These are phyloP conservation scores for Linhomoeus sp. DNA, from an alignment of 2,888 invertebrate species.

Conservation along the genomic window DNA sequence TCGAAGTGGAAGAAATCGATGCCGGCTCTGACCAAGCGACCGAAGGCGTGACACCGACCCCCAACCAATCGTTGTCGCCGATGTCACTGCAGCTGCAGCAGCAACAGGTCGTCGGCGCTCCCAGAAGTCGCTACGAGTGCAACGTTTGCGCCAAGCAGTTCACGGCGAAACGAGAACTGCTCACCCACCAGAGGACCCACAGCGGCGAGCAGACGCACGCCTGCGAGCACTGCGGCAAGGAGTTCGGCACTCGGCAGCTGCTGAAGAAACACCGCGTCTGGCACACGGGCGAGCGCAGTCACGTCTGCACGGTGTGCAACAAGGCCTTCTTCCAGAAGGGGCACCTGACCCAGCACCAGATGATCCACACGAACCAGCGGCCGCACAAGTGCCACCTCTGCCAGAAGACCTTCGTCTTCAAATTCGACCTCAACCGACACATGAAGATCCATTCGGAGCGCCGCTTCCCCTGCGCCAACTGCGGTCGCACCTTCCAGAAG, in stretches of 20 bases:
- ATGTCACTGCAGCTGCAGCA: too few species aligned
- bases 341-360: slow-evolving; percentile 26
- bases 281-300: slow-evolving; percentile 30
- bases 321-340: slow-evolving; percentile 29
- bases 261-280: slow-evolving; percentile 31
- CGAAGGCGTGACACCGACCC: too few species aligned
- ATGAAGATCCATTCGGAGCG: slow-evolving; percentile 27
- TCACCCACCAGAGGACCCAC: slow-evolving; percentile 30
- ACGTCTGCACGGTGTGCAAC: slow-evolving; percentile 28
- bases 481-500: slow-evolving; percentile 20
- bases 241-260: slow-evolving; percentile 32
- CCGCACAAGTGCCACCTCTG: background rate
- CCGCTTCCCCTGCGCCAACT: slow-evolving; percentile 16
- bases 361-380: slow-evolving; percentile 21
- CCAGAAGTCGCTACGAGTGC: slow-evolving; percentile 21
- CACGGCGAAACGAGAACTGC: slow-evolving; percentile 28
- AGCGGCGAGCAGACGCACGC: slow-evolving; percentile 25
- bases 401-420: slow-evolving; percentile 27
- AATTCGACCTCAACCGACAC: slow-evolving; percentile 22
- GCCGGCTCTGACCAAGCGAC: too few species aligned
- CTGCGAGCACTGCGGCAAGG: slow-evolving; percentile 29
- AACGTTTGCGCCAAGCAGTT: slow-evolving; percentile 14
- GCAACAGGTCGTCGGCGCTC: too few species aligned
- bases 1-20: too few species aligned
- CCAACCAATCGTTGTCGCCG: too few species aligned